Evolutionary conservation across 53 echinoderm and acorn worm genomes (phyloP).

Genomic region (Paracentrotus lividus): DNA sequence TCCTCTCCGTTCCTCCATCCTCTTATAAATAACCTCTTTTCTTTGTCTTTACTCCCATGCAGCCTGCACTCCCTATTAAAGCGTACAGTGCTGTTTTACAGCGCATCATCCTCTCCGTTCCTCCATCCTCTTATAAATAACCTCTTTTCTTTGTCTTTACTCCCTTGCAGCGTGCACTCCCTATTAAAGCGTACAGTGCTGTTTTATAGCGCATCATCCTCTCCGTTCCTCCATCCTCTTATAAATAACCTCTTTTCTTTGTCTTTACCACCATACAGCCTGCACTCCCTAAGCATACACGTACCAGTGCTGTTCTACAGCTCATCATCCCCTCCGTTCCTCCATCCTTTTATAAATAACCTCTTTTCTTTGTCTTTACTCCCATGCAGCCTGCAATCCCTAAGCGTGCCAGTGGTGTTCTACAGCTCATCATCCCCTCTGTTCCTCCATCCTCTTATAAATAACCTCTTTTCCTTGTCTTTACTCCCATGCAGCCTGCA

Average conservation of each 20-base stretch:
- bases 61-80: conserved; percentile 44
- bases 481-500: conserved; percentile 25
- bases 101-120: conserved; percentile 49
- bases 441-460: conserved; percentile 26
- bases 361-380: no score
- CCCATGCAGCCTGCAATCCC: no score
- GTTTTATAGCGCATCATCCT: no score
- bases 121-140: conserved; percentile 6
- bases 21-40: background rate
- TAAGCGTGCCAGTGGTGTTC: no score
- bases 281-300: no score
- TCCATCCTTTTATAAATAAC: no score
- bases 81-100: conserved; percentile 42
- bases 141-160: background rate
- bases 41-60: background rate
- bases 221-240: no score
- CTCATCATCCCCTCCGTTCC: no score
- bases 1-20: conserved; percentile 24
- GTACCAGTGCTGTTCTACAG: no score
- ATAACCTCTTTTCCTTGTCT: background rate
- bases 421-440: conserved; percentile 55
- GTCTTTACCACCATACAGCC: no score
- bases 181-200: background rate
- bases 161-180: conserved; percentile 14
- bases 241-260: no score